A percentile compares a stretch with the other conserved stretches of the same genome.
These are phyloP conservation scores for Platycnemis pennipes DNA, from an alignment of 2,888 invertebrate species.

Conservation along the genomic window DNA sequence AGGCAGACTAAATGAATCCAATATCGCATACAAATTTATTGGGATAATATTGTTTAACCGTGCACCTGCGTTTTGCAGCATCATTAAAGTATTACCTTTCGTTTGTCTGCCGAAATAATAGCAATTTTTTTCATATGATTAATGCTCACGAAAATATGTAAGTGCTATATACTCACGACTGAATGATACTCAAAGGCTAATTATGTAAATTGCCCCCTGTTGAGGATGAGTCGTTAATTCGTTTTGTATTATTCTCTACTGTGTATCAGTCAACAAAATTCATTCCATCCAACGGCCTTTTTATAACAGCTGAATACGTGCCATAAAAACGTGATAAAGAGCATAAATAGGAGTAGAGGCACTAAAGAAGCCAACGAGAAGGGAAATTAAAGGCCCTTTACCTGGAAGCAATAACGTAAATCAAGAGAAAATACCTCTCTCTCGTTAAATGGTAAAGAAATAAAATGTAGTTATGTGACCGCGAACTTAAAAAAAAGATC, in stretches of 20 bases:
- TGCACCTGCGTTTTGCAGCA: too few relatives aligned
- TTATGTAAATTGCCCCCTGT: too few relatives aligned
- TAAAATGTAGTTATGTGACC: background rate
- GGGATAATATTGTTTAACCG: too few relatives aligned
- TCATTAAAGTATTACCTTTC: too few relatives aligned
- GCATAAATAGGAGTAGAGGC: background rate
- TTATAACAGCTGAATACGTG: background rate
- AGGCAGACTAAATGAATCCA: too few relatives aligned
- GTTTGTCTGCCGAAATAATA: too few relatives aligned
- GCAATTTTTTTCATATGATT: too few relatives aligned
- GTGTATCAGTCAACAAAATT: background rate
- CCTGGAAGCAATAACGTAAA: conserved; percentile 5
- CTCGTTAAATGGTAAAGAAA: background rate
- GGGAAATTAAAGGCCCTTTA: background rate
- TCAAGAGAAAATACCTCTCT: background rate
- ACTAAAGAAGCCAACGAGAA: background rate
- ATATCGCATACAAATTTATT: too few relatives aligned
- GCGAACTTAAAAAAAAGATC: background rate
- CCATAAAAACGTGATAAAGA: background rate
- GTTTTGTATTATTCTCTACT: background rate
- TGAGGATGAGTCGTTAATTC: background rate
- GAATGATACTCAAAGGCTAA: too few relatives aligned
- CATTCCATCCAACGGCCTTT: background rate
- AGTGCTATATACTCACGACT: too few relatives aligned
- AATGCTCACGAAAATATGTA: too few relatives aligned